Base-by-base conservation (phyloP, 2,797 vertebrate genomes). In the Chaetodon trifasciatus region DNA sequence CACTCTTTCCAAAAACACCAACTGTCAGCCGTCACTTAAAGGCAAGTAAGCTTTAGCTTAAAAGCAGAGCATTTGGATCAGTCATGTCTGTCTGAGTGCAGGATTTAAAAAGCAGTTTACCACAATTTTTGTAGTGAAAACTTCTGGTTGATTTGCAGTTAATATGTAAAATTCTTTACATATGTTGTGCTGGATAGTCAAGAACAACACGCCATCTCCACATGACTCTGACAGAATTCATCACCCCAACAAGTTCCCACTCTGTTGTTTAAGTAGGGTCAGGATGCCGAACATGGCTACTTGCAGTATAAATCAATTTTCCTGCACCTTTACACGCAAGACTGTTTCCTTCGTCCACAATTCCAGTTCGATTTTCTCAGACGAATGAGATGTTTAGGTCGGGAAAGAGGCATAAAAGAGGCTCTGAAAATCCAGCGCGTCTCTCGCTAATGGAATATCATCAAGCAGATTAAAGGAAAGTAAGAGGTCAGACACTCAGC, bases 381-480 rank as follows among this genome's bases (percentile, higher is more conserved):
- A 1, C 37, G 37, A 72, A 53, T 24, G 16, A 72, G 57, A 74
- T 71, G 63, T 69, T 86, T 66, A 65, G 32, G 47, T 78, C 71
- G 19, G 32, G 64, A 64, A 67, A 78, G 62, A 62, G 39, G 35
- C 57, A 58, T 74, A 23, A 81, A 87, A 78, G 39, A 44, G 13
- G 1, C 32, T 72, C 21, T 56, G n/a, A 78, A 84, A 78, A 82
- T 55, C 60, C 71, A 64, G 42, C 8, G 10, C 5, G 10, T 64
- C 44, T 23, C 50, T 0, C 10, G 10, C 71, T 86, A 85, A 89
- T 90, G 86, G 85, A 87, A 74, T 67, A 63, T 87, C 79, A 85
- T 84, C 82, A 70, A 53, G 70, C 78, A 78, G 88, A 90, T 89
- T 85, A 92, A 76, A 70, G 79, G 55, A 63, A 69, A 83, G 70